Evolutionary conservation across 2,113 vertebrate species (phyloP).

Genomic region (Cisticola juncidis): DNA sequence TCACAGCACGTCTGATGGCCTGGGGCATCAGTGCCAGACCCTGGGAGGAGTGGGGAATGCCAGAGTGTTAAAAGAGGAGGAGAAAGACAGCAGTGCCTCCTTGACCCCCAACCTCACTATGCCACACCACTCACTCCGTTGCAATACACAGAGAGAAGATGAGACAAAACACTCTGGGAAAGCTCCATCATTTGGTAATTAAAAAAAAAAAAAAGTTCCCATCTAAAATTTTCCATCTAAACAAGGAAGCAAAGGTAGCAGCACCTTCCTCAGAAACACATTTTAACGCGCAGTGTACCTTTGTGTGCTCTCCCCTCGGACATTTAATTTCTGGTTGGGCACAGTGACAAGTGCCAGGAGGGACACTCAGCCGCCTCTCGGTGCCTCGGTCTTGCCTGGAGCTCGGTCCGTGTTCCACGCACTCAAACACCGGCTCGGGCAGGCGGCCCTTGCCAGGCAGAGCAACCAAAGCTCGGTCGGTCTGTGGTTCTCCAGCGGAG

Average conservation of each 20-base stretch:
- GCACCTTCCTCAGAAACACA: not conserved
- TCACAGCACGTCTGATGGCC: accelerated
- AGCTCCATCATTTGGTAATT: not conserved
- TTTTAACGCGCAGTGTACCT: accelerated
- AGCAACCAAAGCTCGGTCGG: accelerated
- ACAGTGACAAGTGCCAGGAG: not conserved
- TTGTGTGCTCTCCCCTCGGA: too few species aligned
- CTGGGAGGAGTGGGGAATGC: not conserved
- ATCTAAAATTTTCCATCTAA: not conserved
- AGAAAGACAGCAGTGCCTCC: not conserved
- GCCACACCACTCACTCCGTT: not conserved
- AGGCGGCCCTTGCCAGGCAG: not conserved
- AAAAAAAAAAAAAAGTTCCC: not conserved
- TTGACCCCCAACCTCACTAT: not conserved
- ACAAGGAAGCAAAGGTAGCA: not conserved
- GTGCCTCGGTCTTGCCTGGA: not conserved
- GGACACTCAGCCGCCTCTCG: accelerated
- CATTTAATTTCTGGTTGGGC: not conserved
- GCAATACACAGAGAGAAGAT: too few species aligned
- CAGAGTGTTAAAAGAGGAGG: not conserved
- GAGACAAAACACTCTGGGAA: not conserved
- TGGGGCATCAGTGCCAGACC: not conserved
- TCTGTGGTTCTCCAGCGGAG: not conserved
- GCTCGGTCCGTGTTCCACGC: not conserved
- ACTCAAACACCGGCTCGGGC: accelerated